Evolutionary conservation across 2,113 vertebrate genomes (phyloP), one percentile per base, ranked within the genome.

Genomic region (Petromus typicus): DNA sequence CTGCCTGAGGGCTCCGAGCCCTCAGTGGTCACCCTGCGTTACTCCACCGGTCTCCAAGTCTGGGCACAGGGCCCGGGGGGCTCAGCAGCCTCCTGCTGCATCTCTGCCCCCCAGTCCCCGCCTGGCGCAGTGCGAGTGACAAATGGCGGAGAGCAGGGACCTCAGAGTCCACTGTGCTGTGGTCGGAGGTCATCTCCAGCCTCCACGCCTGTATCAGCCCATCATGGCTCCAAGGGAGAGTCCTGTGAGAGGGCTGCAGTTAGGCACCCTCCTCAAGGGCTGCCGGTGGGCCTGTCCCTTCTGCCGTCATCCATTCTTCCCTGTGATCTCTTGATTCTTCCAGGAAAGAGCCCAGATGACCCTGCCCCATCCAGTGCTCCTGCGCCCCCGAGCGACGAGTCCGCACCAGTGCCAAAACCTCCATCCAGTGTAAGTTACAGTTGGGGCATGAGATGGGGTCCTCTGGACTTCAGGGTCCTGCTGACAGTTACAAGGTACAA

Each of bases 371-470:
- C 57, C 0, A 20, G 90, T 3, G 12, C 79, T 64, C 93, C 87
- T 0, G 85, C 91, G 43, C 91, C 90, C 0, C 1, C 96, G 69
- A 95, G 93, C 3, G 81, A 95, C 83, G 89, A 97, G 75, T 59
- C 78, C 0, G 96, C 96, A 0, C 1, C 86, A 5, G 66, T 75
- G n/a, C 98, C 54, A 54, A 98, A 98, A 87, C 91, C 97, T 93
- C 98, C 98, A 75, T 96, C 97, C 0, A 98, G 96, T 4, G 99
- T 99, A 97, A 98, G 98, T 98, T 96, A 48, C 13, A 3, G 81
- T 43, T 93, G 80, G 64, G 86, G 43, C 71, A n/a, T 0, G 69
- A 45, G 63, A 78, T 48, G 22, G 63, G 80, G 51, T 54, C 67
- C 71, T 5, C 40, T 48, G 64, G 59, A 91, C 92, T 23, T 91